Percentiles rank a stretch among this genome's conserved stretches.
Conservation (phyloP, 2,113 vertebrate genomes). For the Tamias sibiricus region DNA sequence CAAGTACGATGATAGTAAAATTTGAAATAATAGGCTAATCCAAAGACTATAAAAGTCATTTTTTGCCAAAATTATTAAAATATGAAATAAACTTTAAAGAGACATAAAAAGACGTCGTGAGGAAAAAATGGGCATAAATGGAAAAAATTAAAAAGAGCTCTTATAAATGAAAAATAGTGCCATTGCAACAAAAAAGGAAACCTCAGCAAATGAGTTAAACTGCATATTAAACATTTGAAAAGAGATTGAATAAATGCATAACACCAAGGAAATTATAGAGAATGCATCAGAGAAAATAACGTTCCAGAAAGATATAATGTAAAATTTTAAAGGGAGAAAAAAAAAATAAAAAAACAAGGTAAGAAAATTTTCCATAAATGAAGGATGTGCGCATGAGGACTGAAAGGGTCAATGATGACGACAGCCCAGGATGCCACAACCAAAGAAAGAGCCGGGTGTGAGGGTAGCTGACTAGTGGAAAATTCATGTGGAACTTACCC, state of each 20-base stretch:
- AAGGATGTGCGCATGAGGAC: too few relatives aligned
- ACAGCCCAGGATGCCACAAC: too few relatives aligned
- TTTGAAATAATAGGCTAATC: neutral
- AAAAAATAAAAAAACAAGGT: neutral
- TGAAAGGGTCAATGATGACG: neutral
- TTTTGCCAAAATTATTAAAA: neutral
- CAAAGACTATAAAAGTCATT: neutral
- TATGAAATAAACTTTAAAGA: neutral
- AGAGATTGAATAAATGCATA: neutral
- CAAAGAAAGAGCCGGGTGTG: neutral
- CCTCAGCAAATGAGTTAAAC: neutral
- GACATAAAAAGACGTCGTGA: neutral
- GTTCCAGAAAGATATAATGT: neutral
- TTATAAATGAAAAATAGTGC: neutral
- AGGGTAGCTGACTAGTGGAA: too few relatives aligned
- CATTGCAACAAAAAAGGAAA: neutral
- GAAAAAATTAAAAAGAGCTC: neutral
- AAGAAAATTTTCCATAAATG: neutral
- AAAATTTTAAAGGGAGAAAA: neutral
- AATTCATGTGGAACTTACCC: too few relatives aligned
- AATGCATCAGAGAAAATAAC: neutral
- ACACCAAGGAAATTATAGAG: neutral
- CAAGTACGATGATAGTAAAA: neutral
- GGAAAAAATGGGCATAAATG: neutral
- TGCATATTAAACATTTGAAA: neutral